These are phyloP conservation scores for Euwallacea fornicatus DNA, from an alignment of 1,140 invertebrate species.

Conservation along the genomic window DNA sequence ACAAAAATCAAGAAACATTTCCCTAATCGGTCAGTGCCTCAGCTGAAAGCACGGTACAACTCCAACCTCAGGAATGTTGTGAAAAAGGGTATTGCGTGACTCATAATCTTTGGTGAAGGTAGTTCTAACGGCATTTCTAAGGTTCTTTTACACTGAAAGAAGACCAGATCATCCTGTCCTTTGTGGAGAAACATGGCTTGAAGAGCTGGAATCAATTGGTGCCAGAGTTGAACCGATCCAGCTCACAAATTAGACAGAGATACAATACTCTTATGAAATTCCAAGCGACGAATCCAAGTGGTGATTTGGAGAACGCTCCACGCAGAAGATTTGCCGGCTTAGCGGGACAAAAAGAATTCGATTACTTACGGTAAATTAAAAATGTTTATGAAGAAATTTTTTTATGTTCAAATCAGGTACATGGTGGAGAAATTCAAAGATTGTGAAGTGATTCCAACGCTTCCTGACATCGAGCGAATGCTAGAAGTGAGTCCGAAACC, in stretches of 20 bases:
- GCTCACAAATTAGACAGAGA: constrained; percentile 48
- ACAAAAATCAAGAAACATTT: constrained; percentile 56
- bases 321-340: constrained; percentile 28
- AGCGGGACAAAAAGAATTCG: constrained; percentile 14
- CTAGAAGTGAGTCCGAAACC: constrained; percentile 13
- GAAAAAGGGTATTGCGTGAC: constrained; percentile 37
- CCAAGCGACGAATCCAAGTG: constrained; percentile 49
- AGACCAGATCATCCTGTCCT: constrained; percentile 54
- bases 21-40: constrained; percentile 57
- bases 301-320: constrained; percentile 48
- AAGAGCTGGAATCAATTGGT: constrained; percentile 43
- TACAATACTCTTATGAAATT: constrained; percentile 51
- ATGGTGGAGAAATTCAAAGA: constrained; percentile 39
- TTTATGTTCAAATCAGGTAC: constrained; percentile 2
- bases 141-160: constrained; percentile 55
- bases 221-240: constrained; percentile 41
- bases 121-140: background rate
- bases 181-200: constrained; percentile 50
- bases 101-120: background rate
- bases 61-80: constrained; percentile 51
- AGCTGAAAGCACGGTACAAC: constrained; percentile 59
- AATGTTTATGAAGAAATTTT: background rate
- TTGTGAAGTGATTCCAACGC: constrained; percentile 32
- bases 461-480: constrained; percentile 36
- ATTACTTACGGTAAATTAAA: constrained; percentile 29